phyloP scores from a whole-genome alignment of 2,113 vertebrate species.

The Piaya cayana region DNA sequence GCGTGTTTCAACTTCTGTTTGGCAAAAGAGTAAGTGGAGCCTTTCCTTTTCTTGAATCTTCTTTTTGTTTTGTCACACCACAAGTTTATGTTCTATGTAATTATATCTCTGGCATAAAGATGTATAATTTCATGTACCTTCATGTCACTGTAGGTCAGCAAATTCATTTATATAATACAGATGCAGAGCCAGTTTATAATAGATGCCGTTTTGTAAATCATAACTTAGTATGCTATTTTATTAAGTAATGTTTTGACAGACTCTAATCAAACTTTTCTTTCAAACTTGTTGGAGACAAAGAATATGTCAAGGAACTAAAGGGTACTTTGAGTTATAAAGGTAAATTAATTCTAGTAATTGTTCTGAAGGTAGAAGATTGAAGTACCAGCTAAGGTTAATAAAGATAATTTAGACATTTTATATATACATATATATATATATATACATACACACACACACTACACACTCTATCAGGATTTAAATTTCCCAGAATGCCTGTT shows the following conservation, averaged over 20 bases:
- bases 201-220: background rate
- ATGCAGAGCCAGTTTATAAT: background rate
- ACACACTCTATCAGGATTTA: background rate
- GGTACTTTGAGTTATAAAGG: conserved; percentile 31
- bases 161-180: background rate
- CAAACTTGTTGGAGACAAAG: conserved; percentile 24
- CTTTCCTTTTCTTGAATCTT: background rate
- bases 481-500: background rate
- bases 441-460: background rate
- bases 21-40: background rate
- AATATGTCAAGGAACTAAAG: conserved; percentile 19
- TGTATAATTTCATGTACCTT: background rate
- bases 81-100: background rate
- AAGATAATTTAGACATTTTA: conserved; percentile 21
- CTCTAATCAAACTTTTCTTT: conserved; percentile 53
- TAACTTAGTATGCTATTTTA: background rate
- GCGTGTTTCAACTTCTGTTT: background rate
- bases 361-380: conserved; percentile 7
- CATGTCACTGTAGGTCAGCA: background rate
- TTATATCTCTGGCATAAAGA: background rate
- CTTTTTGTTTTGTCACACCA: background rate
- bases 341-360: conserved; percentile 53
- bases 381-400: conserved; percentile 25
- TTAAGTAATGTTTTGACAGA: conserved; percentile 46
- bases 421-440: background rate